A percentile compares a stretch with the other conserved stretches of the same genome.
phyloP scores from a whole-genome alignment of 2,113 vertebrate species.

The Limnothrissa miodon region DNA sequence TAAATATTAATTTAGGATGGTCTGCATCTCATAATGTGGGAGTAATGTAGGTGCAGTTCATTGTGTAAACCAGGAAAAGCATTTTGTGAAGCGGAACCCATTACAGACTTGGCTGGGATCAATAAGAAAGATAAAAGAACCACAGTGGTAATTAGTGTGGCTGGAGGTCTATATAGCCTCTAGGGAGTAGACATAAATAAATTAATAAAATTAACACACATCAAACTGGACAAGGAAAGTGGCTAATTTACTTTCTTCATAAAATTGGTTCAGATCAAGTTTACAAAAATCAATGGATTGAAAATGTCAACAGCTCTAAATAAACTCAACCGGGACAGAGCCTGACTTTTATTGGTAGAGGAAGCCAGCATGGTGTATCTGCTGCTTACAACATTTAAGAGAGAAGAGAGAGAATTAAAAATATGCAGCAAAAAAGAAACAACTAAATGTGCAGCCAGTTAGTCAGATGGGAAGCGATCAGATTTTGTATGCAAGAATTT shows the following conservation, averaged over 20 bases:
- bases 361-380: background rate
- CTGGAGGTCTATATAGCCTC: slow-evolving; percentile 1
- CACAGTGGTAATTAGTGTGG: background rate
- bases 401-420: background rate
- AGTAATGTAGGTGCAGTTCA: background rate
- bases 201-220: background rate
- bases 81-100: background rate
- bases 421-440: background rate
- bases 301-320: slow-evolving; percentile 11
- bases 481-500: background rate
- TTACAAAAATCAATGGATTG: background rate
- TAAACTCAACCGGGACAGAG: background rate
- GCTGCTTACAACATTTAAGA: background rate
- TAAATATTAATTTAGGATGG: background rate
- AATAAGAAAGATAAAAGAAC: slow-evolving; percentile 15
- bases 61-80: background rate
- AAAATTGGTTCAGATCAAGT: background rate
- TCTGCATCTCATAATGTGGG: background rate
- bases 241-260: background rate
- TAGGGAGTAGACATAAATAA: background rate
- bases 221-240: background rate
- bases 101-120: background rate
- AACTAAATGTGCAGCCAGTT: background rate
- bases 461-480: background rate
- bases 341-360: background rate